Base-by-base conservation (phyloP, 2,797 vertebrate genomes). In the Benthosema pterotum region DNA sequence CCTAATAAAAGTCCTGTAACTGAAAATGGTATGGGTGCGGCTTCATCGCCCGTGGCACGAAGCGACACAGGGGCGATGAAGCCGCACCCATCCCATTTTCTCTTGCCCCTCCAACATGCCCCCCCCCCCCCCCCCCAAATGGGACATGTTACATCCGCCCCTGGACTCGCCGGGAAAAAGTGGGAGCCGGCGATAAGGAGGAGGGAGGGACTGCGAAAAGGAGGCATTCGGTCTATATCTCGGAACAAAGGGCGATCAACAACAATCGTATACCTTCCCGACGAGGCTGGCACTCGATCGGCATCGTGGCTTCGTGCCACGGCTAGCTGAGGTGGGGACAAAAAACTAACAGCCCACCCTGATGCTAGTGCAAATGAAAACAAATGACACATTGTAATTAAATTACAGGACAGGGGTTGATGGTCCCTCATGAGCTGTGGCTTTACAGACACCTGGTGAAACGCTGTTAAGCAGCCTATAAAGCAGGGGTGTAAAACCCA, bases 381-480 rank as follows among this genome's bases (percentile, higher is more conserved):
- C 78, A 80, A 67, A 75, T 69, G 42, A 60, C 43, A 43, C 32
- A 70, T 71, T 67, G 74, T 74, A 42, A 75, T 63, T 65, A 57
- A 47, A 59, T 42, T 18, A 49, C 18, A 64, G 53, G 16, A 4
- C 5, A 1, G 11, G 25, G 38, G 22, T 1, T 3, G 46, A 42
- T 12, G 32, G 32, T 22, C 57, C 16, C 11, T n/a, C n/a, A n/a
- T n/a, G n/a, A n/a, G n/a, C n/a, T n/a, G n/a, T n/a, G n/a, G n/a
- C n/a, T n/a, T n/a, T n/a, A n/a, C n/a, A 53, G 51, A 66, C 1
- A 0, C n/a, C 28, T 59, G 67, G 60, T 57, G 71, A 38, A 43
- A 42, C 54, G 47, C 43, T 50, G 42, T 54, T 42, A 61, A 6
- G 2, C 22, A n/a, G n/a, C n/a, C 22, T 25, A 2, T 25, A 25